A percentile compares a stretch with the other conserved stretches of the same genome.
phyloP scores from a whole-genome alignment of 2,888 invertebrate genomes.

The Pyrrhia umbra region DNA sequence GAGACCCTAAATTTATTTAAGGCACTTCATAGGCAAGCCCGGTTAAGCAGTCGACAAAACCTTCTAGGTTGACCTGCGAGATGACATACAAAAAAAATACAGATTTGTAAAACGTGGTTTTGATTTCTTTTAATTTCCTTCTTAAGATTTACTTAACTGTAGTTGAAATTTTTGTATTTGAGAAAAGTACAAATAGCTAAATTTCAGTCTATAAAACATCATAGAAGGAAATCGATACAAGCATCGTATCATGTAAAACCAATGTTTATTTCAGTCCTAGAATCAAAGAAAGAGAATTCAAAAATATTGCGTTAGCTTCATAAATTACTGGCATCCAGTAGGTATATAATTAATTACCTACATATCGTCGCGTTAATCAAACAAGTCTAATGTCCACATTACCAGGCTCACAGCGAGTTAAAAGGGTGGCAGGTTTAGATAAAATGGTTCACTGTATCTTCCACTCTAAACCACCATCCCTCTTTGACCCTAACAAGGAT shows the following conservation, averaged over 20 bases:
- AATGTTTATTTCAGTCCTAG: too few relatives aligned
- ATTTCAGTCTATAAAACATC: too few relatives aligned
- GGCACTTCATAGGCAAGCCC: too few relatives aligned
- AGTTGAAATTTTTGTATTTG: constrained; percentile 2
- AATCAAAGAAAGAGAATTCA: not conserved
- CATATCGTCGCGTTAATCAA: constrained; percentile 22
- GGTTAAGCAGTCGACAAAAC: too few relatives aligned
- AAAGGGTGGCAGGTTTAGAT: constrained; percentile 38
- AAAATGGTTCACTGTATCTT: constrained; percentile 32
- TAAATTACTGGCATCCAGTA: not conserved
- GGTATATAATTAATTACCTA: not conserved
- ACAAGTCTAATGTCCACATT: constrained; percentile 37
- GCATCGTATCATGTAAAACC: too few relatives aligned
- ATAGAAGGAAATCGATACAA: too few relatives aligned
- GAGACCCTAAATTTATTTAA: too few relatives aligned
- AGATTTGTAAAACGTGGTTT: too few relatives aligned
- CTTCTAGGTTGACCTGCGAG: too few relatives aligned
- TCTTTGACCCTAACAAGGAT: constrained; percentile 72
- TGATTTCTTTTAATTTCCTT: too few relatives aligned
- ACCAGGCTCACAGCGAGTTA: constrained; percentile 24
- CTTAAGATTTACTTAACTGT: too few relatives aligned
- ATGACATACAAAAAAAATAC: too few relatives aligned
- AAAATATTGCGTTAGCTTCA: not conserved
- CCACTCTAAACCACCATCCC: constrained; percentile 42
- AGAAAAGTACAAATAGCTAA: not conserved